Evolutionary conservation across 2,797 vertebrate genomes (phyloP).

Genomic region (Gastrophryne carolinensis): DNA sequence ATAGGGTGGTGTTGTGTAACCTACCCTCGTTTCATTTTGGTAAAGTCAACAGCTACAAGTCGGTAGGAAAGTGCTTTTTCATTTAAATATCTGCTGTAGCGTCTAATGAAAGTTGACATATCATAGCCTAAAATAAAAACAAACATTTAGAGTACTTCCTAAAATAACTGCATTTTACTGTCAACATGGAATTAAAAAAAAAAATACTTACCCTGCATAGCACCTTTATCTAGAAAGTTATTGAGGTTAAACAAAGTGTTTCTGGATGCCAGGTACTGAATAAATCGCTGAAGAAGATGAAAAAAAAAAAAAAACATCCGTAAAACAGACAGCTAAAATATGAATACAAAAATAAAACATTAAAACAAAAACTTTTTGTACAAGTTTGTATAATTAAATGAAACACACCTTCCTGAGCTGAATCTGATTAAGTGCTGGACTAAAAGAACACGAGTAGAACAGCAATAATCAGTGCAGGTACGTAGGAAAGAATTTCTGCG

Average conservation of each 20-base stretch:
- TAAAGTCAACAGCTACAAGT: constrained; percentile 91
- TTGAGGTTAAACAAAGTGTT: constrained; percentile 92
- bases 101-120: constrained; percentile 93
- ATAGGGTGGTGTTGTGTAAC: constrained; percentile 27
- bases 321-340: too few species aligned
- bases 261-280: constrained; percentile 92
- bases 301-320: too few species aligned
- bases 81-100: constrained; percentile 93
- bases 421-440: too few species aligned
- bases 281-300: constrained; percentile 87
- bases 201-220: constrained; percentile 82
- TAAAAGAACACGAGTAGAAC: too few species aligned
- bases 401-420: too few species aligned
- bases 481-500: too few species aligned
- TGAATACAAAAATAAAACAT: too few species aligned
- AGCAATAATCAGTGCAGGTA: too few species aligned
- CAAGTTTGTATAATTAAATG: too few species aligned
- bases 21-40: constrained; percentile 94
- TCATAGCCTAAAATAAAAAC: constrained; percentile 78
- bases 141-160: too few species aligned
- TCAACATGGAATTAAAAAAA: neutral
- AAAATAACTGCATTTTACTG: too few species aligned
- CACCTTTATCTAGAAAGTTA: constrained; percentile 95
- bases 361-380: too few species aligned
- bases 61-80: constrained; percentile 94